These are phyloP conservation scores for Acromyrmex charruanus DNA, from an alignment of 1,140 invertebrate genomes.

Conservation along the genomic window DNA sequence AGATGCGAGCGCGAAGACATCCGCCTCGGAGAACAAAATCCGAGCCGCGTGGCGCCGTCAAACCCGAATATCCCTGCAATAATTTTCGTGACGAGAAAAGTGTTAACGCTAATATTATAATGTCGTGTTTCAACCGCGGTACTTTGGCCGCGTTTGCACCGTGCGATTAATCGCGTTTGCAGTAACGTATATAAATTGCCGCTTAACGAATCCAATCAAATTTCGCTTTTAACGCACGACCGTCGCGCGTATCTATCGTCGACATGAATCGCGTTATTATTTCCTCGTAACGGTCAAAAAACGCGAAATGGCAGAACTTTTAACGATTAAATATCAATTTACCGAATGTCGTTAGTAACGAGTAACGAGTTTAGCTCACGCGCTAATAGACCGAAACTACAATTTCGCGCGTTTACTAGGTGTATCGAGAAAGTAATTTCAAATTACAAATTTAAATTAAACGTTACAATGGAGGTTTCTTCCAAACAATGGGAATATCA, in stretches of 20 bases:
- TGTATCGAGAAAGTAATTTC: neutral
- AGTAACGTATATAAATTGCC: conserved; percentile 44
- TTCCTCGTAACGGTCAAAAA: conserved; percentile 20
- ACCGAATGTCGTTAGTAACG: neutral
- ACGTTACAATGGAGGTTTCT: neutral
- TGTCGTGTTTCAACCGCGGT: neutral
- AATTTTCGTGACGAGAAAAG: neutral
- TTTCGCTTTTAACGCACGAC: conserved; percentile 34
- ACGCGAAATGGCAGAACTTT: conserved; percentile 28
- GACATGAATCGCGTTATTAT: conserved; percentile 9
- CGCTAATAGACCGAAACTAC: conserved; percentile 8
- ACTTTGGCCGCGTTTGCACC: neutral
- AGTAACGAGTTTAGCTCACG: conserved; percentile 24
- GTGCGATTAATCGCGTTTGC: conserved; percentile 48
- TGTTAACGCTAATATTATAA: conserved; percentile 11
- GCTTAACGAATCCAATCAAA: conserved; percentile 52
- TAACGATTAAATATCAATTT: conserved; percentile 43
- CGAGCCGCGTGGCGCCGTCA: neutral
- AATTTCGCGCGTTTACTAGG: neutral
- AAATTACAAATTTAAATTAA: conserved; percentile 14
- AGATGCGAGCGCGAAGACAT: neutral
- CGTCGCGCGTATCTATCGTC: neutral
- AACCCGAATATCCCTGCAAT: conserved; percentile 1
- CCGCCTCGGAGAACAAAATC: conserved; percentile 11
- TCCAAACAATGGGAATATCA: neutral